A percentile compares a stretch with the other conserved stretches of the same genome.
Evolutionary conservation across 2,797 vertebrate genomes (phyloP).

Genomic region (Enteromius paludinosus): DNA sequence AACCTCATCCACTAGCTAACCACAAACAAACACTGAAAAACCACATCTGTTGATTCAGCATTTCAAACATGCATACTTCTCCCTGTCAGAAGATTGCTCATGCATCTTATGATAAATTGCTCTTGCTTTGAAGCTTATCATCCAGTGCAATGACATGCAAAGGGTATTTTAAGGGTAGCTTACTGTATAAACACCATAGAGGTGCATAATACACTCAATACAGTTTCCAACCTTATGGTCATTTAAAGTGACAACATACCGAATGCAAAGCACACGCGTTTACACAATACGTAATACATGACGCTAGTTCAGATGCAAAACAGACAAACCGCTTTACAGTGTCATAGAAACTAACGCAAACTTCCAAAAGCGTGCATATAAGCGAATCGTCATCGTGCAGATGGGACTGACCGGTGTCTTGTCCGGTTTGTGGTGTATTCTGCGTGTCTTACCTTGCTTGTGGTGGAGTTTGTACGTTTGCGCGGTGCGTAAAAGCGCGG

Average conservation of each 20-base stretch:
- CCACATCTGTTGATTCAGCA: background rate
- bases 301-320: background rate
- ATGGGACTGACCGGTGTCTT: background rate
- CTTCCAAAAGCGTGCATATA: no score
- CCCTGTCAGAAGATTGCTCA: background rate
- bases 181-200: background rate
- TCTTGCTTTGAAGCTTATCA: background rate
- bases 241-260: background rate
- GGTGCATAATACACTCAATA: background rate
- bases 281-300: background rate
- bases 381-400: background rate
- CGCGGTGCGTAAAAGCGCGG: slow-evolving; percentile 78
- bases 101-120: background rate
- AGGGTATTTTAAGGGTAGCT: background rate
- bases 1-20: background rate
- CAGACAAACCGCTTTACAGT: no score
- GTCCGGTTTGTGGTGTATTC: background rate
- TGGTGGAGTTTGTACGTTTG: slow-evolving; percentile 86
- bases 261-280: background rate
- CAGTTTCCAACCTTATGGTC: background rate
- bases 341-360: background rate
- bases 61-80: background rate
- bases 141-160: background rate
- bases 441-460: slow-evolving; percentile 84
- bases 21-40: background rate